Conservation (phyloP, 1,140 invertebrate species). For the Dendroctonus valens region DNA sequence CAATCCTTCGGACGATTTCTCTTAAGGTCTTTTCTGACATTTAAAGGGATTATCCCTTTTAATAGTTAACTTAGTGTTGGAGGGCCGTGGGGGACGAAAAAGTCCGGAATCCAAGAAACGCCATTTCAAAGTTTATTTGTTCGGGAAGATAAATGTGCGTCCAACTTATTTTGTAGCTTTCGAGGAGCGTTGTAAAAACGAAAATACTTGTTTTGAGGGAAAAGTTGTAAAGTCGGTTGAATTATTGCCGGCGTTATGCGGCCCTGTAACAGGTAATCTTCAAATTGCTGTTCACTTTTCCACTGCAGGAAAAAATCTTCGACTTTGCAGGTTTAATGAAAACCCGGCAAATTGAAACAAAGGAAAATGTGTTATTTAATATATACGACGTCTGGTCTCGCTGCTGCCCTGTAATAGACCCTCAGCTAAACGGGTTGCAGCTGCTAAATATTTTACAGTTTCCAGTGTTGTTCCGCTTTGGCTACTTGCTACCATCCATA, state of each 20-base stretch:
- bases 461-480: conserved; percentile 19
- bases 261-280: too few species aligned
- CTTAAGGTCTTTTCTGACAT: not conserved
- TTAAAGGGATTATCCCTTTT: conserved; percentile 21
- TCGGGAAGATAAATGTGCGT: not conserved
- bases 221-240: too few species aligned
- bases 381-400: conserved; percentile 9
- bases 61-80: conserved; percentile 14
- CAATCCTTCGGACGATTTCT: conserved; percentile 1
- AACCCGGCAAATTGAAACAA: conserved; percentile 17
- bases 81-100: not conserved
- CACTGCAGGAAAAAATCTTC: too few species aligned
- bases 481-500: conserved; percentile 13
- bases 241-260: too few species aligned
- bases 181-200: too few species aligned
- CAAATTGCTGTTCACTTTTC: too few species aligned
- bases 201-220: too few species aligned
- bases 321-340: conserved; percentile 6
- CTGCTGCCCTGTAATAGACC: conserved; percentile 11
- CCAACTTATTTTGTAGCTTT: not conserved
- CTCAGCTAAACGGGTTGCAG: conserved; percentile 8
- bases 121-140: conserved; percentile 5
- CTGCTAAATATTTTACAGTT: conserved; percentile 30
- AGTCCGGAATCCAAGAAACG: conserved; percentile 1
- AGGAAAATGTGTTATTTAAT: conserved; percentile 24